These are phyloP conservation scores for Sebastes fasciatus DNA, from an alignment of 2,113 vertebrate genomes.

Conservation along the genomic window DNA sequence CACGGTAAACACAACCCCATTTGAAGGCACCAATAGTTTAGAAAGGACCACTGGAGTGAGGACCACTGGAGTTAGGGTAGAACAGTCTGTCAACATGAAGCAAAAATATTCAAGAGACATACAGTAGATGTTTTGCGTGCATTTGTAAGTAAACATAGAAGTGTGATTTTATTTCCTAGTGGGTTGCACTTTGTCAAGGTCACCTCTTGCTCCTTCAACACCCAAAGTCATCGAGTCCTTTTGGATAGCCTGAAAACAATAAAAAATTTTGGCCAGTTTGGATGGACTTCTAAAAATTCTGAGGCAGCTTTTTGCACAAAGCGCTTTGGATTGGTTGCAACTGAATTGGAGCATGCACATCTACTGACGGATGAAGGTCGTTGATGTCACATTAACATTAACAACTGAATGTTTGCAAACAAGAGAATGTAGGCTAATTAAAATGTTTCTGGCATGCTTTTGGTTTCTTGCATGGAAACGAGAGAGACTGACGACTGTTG, in stretches of 20 bases:
- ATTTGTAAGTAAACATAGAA: not conserved
- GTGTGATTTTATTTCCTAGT: constrained; percentile 12
- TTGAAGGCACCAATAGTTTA: not conserved
- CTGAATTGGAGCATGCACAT: not conserved
- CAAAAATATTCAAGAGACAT: not conserved
- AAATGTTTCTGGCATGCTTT: constrained; percentile 21
- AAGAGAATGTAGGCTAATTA: constrained; percentile 21
- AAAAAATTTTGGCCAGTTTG: constrained; percentile 1
- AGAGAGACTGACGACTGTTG: constrained; percentile 13
- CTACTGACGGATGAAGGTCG: not conserved
- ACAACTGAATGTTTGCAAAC: not conserved
- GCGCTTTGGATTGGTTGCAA: not conserved
- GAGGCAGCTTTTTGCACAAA: not conserved
- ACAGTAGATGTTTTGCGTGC: not conserved
- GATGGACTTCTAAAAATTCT: not conserved
- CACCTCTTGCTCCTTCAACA: not conserved
- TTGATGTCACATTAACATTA: not conserved
- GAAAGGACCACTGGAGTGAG: no score
- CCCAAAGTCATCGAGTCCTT: not conserved
- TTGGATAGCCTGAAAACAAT: not conserved
- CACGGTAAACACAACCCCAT: no score
- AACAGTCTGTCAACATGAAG: not conserved
- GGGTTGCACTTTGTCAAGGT: constrained; percentile 14
- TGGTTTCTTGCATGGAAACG: constrained; percentile 13
- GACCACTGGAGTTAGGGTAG: no score